Evolutionary conservation across 2,888 invertebrate genomes (phyloP).

Genomic region (Linyphia triangularis): DNA sequence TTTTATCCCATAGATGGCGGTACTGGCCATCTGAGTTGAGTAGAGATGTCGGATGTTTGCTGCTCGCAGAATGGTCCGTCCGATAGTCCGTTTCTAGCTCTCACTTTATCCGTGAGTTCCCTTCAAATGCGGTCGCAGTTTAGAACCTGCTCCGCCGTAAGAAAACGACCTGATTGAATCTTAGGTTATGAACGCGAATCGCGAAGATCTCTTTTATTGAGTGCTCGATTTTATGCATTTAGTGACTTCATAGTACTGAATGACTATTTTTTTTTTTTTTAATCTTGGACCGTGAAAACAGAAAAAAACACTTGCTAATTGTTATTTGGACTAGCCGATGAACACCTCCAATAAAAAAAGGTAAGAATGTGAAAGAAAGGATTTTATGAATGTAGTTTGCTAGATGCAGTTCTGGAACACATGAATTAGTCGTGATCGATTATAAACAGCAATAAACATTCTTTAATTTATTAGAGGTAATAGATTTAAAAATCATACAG

Average conservation of each 20-base stretch:
- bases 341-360: constrained; percentile 39
- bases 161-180: neutral
- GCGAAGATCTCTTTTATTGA: neutral
- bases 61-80: constrained; percentile 54
- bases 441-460: no score
- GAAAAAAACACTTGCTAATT: neutral
- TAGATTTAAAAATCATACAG: no score
- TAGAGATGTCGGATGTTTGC: constrained; percentile 36
- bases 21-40: constrained; percentile 9
- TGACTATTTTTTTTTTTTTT: neutral
- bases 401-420: no score
- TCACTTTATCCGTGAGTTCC: constrained; percentile 71
- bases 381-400: constrained; percentile 9
- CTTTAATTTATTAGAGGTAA: no score
- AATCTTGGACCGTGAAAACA: neutral
- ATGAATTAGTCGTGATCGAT: no score
- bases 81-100: constrained; percentile 51
- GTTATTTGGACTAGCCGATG: constrained; percentile 59
- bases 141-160: constrained; percentile 12
- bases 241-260: neutral
- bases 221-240: neutral
- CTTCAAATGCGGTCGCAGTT: constrained; percentile 64
- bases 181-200: constrained; percentile 14
- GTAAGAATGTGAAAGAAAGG: constrained; percentile 41
- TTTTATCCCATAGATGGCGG: constrained; percentile 56